A percentile compares a stretch with the other conserved stretches of the same genome.
phyloP scores from a whole-genome alignment of 2,888 invertebrate genomes.

The Polyommatus icarus region DNA sequence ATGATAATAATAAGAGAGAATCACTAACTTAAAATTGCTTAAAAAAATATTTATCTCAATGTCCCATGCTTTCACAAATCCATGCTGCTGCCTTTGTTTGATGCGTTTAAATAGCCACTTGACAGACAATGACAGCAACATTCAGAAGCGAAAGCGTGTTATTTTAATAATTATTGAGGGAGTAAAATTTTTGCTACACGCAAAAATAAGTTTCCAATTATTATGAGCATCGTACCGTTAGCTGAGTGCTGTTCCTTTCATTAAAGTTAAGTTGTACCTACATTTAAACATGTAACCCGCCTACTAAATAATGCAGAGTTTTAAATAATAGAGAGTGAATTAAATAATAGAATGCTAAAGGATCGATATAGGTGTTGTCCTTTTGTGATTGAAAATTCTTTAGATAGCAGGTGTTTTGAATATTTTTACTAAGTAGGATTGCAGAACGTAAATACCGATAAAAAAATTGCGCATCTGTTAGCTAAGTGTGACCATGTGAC shows the following conservation, averaged over 20 bases:
- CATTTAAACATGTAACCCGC: background rate
- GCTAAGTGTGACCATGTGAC: slow-evolving; percentile 42
- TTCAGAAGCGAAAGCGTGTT: background rate
- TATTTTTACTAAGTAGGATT: slow-evolving; percentile 49
- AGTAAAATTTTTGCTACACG: background rate
- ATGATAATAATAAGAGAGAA: background rate
- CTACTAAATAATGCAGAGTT: background rate
- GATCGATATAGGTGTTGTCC: too few relatives aligned
- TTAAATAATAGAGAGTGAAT: background rate
- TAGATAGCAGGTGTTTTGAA: slow-evolving; percentile 53
- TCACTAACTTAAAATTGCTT: background rate
- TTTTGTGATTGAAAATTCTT: background rate
- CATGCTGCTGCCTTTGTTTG: background rate
- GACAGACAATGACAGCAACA: background rate
- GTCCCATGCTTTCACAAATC: background rate
- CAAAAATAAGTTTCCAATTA: background rate
- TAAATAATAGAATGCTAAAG: background rate
- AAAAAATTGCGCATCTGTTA: slow-evolving; percentile 66
- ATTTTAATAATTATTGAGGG: background rate
- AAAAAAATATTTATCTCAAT: too few relatives aligned
- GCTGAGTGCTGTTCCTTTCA: background rate
- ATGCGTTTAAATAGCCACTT: background rate
- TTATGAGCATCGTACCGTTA: background rate
- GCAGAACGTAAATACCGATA: slow-evolving; percentile 53
- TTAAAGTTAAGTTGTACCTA: background rate